Base-by-base conservation (phyloP, 2,888 invertebrate genomes). In the Stenchaetothrips biformis region DNA sequence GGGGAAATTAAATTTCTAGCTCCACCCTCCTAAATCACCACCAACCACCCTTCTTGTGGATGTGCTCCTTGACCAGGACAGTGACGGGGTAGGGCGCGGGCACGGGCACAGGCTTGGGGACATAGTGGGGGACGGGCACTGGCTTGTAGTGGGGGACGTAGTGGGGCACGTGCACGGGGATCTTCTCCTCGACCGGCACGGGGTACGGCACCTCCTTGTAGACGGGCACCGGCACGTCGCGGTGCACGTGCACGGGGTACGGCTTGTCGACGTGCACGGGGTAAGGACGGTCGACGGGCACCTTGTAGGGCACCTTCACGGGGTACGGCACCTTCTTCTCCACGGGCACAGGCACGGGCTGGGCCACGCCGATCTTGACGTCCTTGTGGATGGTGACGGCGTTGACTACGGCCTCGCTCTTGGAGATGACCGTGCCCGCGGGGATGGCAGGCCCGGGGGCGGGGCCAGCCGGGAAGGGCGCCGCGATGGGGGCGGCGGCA, bases 261-360 rank as follows among this genome's bases (percentile, higher is more conserved):
- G 67, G 67, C 67, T 74, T 74, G 67, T 74, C 67, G 21, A 74
- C 67, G 67, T 74, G 67, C 67, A 74, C 67, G 25, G 67, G 67
- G 67, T 74, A 74, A 25, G 67, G 67, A 7, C 67, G 67, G 67
- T 74, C 67, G 67, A 74, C 67, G 21, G 67, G 67, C 11, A 74
- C 67, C 25, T 74, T 74, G 25, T 21, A n/a, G 25, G 67, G 67
- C 67, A 74, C 67, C 67, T 25, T 25, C 8, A 74, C 67, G 25
- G 67, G 67, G 67, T 74, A 74, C 0, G 67, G 67, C 11, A 74
- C 25, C 25, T 74, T n/a, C 67, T 74, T 74, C 25, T 74, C 67
- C 2, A 74, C 67, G 8, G 67, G 67, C 25, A 74, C 67, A 11
- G 67, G 67, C 1, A 74, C 67, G 25, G 67, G 67, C 67, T 74